Percentiles rank a stretch among this genome's conserved stretches.
phyloP scores from a whole-genome alignment of 2,888 invertebrate genomes.

The Hirtodrosophila alboralis region DNA sequence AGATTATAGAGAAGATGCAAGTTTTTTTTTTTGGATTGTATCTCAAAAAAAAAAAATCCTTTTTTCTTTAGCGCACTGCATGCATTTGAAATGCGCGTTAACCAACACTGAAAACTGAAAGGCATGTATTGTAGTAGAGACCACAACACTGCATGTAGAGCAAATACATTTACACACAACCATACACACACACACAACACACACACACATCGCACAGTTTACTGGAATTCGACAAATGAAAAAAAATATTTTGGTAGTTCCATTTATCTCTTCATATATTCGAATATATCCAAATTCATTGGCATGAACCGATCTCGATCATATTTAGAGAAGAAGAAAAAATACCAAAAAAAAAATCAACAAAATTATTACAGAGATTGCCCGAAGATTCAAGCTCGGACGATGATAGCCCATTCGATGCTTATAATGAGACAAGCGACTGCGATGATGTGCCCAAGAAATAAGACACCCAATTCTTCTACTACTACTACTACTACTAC shows the following conservation, averaged over 20 bases:
- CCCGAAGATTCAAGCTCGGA: constrained; percentile 83
- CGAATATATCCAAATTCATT: constrained; percentile 14
- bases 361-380: constrained; percentile 76
- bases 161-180: constrained; percentile 1
- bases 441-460: constrained; percentile 73
- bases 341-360: constrained; percentile 14
- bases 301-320: constrained; percentile 44
- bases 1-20: constrained; percentile 9
- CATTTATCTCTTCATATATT: constrained; percentile 18
- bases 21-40: constrained; percentile 7
- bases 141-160: constrained; percentile 39
- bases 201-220: constrained; percentile 18
- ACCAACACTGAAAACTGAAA: constrained; percentile 44
- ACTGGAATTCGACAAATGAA: constrained; percentile 51
- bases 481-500: constrained; percentile 30
- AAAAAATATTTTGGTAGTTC: constrained; percentile 24
- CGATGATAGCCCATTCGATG: constrained; percentile 83
- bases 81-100: constrained; percentile 31
- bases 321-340: constrained; percentile 24
- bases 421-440: constrained; percentile 82
- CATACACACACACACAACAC: neutral
- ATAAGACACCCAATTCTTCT: constrained; percentile 47
- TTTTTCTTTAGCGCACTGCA: constrained; percentile 43
- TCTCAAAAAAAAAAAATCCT: constrained; percentile 1
- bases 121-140: constrained; percentile 26